phyloP scores from a whole-genome alignment of 1,140 invertebrate genomes.

The Tribolium madens region DNA sequence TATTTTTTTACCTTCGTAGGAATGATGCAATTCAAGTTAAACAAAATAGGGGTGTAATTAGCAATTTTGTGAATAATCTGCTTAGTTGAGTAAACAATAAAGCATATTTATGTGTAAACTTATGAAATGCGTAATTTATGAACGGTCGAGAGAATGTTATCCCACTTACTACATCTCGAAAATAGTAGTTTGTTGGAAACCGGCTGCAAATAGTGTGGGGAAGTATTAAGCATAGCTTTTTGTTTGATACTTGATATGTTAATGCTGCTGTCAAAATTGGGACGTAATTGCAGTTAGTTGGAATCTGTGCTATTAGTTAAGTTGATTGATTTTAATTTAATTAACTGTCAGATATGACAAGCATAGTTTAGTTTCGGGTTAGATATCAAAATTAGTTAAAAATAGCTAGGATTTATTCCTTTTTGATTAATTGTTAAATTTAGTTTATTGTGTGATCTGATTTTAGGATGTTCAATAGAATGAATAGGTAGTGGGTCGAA shows the following conservation, averaged over 20 bases:
- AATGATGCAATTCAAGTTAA: neutral
- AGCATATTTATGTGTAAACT: neutral
- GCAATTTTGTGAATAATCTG: neutral
- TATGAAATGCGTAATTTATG: neutral
- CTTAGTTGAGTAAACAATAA: neutral
- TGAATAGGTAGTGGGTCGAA: neutral
- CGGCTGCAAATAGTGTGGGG: neutral
- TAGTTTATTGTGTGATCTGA: constrained; percentile 11
- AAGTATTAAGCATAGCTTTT: neutral
- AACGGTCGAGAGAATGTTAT: neutral
- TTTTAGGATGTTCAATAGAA: constrained; percentile 20
- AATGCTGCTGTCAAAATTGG: neutral
- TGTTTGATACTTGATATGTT: neutral
- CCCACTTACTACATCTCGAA: neutral
- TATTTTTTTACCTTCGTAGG: too few species aligned
- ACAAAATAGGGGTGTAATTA: neutral
- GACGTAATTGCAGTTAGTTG: neutral
- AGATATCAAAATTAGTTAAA: neutral
- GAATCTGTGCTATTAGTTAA: neutral
- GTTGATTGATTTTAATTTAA: neutral
- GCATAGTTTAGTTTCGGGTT: neutral
- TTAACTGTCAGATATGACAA: neutral
- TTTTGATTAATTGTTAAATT: constrained; percentile 21
- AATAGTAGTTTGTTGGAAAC: neutral
- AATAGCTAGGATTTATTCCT: neutral